Base-by-base conservation (phyloP, 2,797 vertebrate genomes). In the Harpagifer antarcticus region DNA sequence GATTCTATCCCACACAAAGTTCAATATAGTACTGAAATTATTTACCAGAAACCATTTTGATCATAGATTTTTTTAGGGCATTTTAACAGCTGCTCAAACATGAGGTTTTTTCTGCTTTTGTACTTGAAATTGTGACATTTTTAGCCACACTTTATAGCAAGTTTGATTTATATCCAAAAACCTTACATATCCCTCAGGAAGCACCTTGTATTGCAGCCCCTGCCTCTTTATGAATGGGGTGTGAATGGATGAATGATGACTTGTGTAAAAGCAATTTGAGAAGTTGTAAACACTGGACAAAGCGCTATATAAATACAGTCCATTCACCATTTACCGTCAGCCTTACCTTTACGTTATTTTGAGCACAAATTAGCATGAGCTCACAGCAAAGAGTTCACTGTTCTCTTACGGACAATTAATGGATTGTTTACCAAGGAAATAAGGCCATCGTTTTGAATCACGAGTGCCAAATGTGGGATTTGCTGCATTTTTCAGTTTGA, bases 351-450 rank as follows among this genome's bases (percentile, higher is more conserved):
- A 37, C 7, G 8, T 37, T 8, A 9, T 37, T 37, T 37, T 9
- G 6, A 37, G 33, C 33, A 37, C 33, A 37, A 6, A 37, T 37
- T 37, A 37, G 33, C 33, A 37, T 9, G 33, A 37, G 33, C 33
- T 37, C 8, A 9, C 33, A 27, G 23, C 23, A 37, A 37, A 37
- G 33, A 20, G 49, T 43, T 53, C 33, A 44, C 23, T 55, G 12
- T 67, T 66, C 23, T n/a, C 31, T 44, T 19, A 19, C 27, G 3
- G n/a, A 33, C 31, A 31, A n/a, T 37, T 20, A 3, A 2, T 37
- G 40, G 45, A 68, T 37, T 20, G 48, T 68, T 50, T 59, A 44
- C 8, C 57, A 27, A 48, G 19, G 48, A 67, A 58, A 57, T 54
- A 50, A 27, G 50, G 9, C 47, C 17, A 8, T 31, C 16, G 23